Evolutionary conservation across 2,113 vertebrate genomes (phyloP).

Genomic region (Junco hyemalis): DNA sequence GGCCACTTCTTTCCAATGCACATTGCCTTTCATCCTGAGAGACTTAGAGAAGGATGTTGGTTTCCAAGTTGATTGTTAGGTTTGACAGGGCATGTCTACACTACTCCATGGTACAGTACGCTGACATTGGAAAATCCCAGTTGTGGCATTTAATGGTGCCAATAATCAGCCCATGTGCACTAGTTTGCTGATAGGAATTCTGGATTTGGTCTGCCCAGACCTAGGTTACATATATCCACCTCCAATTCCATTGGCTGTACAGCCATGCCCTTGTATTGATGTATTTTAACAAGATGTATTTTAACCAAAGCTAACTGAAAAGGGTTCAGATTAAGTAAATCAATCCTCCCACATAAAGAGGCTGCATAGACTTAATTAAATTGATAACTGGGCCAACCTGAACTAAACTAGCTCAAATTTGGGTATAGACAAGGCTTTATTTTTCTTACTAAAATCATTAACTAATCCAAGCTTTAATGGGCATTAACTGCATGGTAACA

Average conservation of each 20-base stretch:
- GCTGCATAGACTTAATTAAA: conserved; percentile 34
- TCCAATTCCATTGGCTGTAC: not conserved
- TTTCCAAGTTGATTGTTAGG: not conserved
- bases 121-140: not conserved
- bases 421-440: not conserved
- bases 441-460: not conserved
- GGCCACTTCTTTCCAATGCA: not conserved
- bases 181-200: not conserved
- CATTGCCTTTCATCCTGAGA: not conserved
- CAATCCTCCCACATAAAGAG: not conserved
- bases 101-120: not conserved
- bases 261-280: not conserved
- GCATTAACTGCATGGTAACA: not conserved
- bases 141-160: not conserved
- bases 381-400: conserved; percentile 12
- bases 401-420: conserved; percentile 16
- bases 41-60: not conserved
- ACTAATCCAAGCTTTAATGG: not conserved
- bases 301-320: not conserved
- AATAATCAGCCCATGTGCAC: not conserved
- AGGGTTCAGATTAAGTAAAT: conserved; percentile 11
- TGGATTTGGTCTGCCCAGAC: not conserved
- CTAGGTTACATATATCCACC: not conserved
- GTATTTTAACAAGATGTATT: not conserved
- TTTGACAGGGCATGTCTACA: not conserved